phyloP scores from a whole-genome alignment of 2,888 invertebrate genomes.

The Leptopilina drosophilae region DNA sequence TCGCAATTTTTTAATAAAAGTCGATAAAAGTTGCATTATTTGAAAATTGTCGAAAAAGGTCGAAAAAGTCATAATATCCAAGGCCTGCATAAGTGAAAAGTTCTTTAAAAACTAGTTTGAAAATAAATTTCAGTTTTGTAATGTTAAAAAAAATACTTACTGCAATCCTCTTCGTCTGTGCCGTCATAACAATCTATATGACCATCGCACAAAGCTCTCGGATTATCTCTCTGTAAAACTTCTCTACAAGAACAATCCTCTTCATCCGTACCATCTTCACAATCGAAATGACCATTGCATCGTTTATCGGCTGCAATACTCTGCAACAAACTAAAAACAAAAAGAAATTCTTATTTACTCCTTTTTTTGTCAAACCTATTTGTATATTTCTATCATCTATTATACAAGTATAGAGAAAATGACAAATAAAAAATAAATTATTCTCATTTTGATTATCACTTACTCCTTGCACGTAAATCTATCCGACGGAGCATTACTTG shows the following conservation, averaged over 20 bases:
- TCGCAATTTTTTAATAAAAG: no score
- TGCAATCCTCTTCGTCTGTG: constrained; percentile 86
- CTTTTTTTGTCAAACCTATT: no score
- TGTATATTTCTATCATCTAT: no score
- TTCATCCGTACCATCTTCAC: constrained; percentile 91
- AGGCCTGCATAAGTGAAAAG: no score
- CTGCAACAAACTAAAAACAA: constrained; percentile 82
- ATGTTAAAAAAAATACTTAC: constrained; percentile 77
- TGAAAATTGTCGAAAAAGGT: no score
- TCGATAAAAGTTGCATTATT: no score
- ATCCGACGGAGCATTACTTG: background rate
- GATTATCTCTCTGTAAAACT: constrained; percentile 79
- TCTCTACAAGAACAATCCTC: constrained; percentile 85
- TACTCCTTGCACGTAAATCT: constrained; percentile 31
- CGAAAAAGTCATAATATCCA: no score
- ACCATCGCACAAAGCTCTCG: constrained; percentile 85
- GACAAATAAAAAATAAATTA: no score
- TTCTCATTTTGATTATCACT: background rate
- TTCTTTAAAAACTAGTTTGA: no score
- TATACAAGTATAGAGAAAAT: no score
- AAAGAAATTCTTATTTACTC: constrained; percentile 23
- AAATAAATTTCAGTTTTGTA: background rate
- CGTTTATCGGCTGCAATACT: constrained; percentile 80
- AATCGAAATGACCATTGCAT: constrained; percentile 85
- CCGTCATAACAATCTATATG: constrained; percentile 85